Conservation (phyloP, 1,140 invertebrate genomes). For the Plectrocnemia conspersa region DNA sequence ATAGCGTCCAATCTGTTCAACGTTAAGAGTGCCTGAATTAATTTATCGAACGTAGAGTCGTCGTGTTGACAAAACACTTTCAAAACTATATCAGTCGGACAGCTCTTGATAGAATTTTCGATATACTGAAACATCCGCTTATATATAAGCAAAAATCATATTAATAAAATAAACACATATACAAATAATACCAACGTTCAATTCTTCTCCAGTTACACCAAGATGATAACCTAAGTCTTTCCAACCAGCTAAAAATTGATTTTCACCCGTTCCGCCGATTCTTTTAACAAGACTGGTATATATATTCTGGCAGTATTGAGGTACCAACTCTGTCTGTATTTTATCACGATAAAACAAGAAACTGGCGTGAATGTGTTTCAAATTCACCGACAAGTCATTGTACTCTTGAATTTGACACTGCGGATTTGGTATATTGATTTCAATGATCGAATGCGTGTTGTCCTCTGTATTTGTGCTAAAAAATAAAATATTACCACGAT, state of each 20-base stretch:
- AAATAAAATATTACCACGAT: too few species aligned
- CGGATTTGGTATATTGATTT: conserved; percentile 9
- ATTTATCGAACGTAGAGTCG: conserved; percentile 47
- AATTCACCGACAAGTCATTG: conserved; percentile 41
- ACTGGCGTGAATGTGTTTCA: conserved; percentile 43
- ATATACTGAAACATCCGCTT: conserved; percentile 50
- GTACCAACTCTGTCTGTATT: conserved; percentile 12
- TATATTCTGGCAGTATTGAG: conserved; percentile 24
- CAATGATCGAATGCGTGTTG: neutral
- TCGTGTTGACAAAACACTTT: conserved; percentile 48
- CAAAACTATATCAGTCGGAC: conserved; percentile 45
- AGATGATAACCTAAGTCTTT: conserved; percentile 28
- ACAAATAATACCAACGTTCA: conserved; percentile 24
- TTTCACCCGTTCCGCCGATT: conserved; percentile 26
- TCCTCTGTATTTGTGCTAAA: too few species aligned
- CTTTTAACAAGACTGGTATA: conserved; percentile 20
- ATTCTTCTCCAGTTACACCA: conserved; percentile 22
- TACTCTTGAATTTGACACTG: conserved; percentile 41
- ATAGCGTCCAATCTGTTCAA: conserved; percentile 48
- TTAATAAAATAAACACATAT: neutral
- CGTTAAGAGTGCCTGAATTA: conserved; percentile 44
- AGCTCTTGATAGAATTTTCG: conserved; percentile 43
- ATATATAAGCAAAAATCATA: too few species aligned
- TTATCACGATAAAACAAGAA: conserved; percentile 45
- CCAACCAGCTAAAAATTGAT: conserved; percentile 23